Conservation (phyloP, 2,888 invertebrate species). For the Fissipunctia ypsillon region DNA sequence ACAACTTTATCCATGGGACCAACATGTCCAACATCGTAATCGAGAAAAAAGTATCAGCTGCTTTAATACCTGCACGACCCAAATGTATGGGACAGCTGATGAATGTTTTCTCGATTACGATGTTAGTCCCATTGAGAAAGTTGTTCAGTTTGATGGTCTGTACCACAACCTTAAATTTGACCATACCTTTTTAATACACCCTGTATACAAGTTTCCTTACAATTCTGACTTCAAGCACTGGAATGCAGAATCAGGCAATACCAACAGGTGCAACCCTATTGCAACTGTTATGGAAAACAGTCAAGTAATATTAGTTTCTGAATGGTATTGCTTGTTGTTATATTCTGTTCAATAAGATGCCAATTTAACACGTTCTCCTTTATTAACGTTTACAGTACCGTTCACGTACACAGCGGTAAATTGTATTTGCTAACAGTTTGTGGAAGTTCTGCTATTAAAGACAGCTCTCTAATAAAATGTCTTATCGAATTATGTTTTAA, state of each 20-base stretch:
- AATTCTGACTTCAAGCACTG: slow-evolving; percentile 17
- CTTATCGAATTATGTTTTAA: neutral
- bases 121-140: too few species aligned
- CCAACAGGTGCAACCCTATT: slow-evolving; percentile 41
- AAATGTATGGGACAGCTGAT: too few species aligned
- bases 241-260: slow-evolving; percentile 30
- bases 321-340: slow-evolving; percentile 35
- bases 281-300: slow-evolving; percentile 22
- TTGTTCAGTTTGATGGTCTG: too few species aligned
- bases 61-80: too few species aligned
- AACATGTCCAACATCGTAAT: too few species aligned
- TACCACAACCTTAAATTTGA: too few species aligned
- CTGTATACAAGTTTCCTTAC: slow-evolving; percentile 31
- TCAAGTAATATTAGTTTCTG: slow-evolving; percentile 26
- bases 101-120: too few species aligned
- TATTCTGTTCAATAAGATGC: too few species aligned
- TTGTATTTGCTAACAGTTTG: neutral
- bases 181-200: too few species aligned
- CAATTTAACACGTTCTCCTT: neutral
- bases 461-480: neutral
- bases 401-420: neutral
- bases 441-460: neutral
- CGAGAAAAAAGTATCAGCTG: too few species aligned
- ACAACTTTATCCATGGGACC: too few species aligned
- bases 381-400: slow-evolving; percentile 16